These are phyloP conservation scores for Proisotoma minuta DNA, from an alignment of 2,888 invertebrate genomes.

Conservation along the genomic window DNA sequence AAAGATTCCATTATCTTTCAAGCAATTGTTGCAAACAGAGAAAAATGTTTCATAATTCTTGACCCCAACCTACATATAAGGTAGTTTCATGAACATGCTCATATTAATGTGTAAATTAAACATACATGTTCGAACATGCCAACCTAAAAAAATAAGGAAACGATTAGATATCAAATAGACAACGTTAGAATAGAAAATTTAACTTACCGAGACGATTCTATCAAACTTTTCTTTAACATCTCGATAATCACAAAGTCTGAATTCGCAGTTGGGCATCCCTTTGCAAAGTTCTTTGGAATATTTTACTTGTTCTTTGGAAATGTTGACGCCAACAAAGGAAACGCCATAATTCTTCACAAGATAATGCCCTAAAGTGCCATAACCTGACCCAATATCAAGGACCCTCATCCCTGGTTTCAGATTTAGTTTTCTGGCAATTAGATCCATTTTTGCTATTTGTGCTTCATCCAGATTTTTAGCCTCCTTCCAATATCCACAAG, in stretches of 20 bases:
- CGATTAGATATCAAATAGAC: no score
- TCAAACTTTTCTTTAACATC: slow-evolving; percentile 28
- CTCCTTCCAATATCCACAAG: neutral
- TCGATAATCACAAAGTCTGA: slow-evolving; percentile 25
- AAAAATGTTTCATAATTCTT: slow-evolving; percentile 31
- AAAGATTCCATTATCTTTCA: slow-evolving; percentile 7
- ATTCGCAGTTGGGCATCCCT: slow-evolving; percentile 13
- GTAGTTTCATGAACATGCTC: no score
- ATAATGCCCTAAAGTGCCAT: neutral
- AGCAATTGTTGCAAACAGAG: slow-evolving; percentile 8
- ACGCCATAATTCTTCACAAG: neutral
- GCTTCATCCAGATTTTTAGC: neutral
- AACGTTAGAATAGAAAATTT: no score
- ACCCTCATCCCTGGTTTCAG: neutral
- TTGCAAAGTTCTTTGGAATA: neutral
- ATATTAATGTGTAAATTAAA: no score
- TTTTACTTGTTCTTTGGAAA: neutral
- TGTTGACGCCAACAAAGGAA: neutral
- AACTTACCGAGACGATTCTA: slow-evolving; percentile 27
- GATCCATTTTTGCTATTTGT: neutral
- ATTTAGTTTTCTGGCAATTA: neutral
- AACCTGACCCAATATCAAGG: neutral
- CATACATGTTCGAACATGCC: slow-evolving; percentile 40
- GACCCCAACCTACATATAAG: no score
- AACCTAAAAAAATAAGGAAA: no score